Percentiles rank a stretch among this genome's conserved stretches.
These are phyloP conservation scores for Cetonia aurata DNA, from an alignment of 2,888 invertebrate species.

Conservation along the genomic window DNA sequence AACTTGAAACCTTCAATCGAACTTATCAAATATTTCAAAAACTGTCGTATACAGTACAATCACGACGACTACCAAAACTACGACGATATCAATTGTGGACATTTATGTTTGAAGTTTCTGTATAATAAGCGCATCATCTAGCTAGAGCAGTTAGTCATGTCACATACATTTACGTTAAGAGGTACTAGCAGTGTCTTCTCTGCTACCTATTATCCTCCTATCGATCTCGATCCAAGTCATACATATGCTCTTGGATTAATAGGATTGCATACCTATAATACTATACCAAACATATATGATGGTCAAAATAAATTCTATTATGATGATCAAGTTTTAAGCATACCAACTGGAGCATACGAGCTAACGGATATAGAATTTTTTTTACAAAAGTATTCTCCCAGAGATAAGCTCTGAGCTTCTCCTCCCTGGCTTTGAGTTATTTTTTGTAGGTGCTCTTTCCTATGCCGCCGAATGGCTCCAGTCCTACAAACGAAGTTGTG, in stretches of 20 bases:
- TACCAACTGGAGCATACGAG: constrained; percentile 59
- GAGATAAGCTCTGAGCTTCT: too few relatives aligned
- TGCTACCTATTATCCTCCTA: not conserved
- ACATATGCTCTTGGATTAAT: not conserved
- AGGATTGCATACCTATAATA: not conserved
- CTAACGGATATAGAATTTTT: constrained; percentile 55
- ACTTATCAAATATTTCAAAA: too few relatives aligned
- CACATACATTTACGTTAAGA: too few relatives aligned
- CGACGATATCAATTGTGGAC: not conserved
- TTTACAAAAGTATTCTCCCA: constrained; percentile 44
- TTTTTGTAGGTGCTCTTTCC: too few relatives aligned
- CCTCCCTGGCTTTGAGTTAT: too few relatives aligned
- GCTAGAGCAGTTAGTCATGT: not conserved
- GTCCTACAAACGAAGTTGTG: too few relatives aligned
- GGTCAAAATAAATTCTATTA: too few relatives aligned
- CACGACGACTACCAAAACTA: not conserved
- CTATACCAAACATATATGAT: not conserved
- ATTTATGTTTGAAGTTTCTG: too few relatives aligned
- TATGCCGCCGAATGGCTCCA: too few relatives aligned
- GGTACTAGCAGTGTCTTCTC: not conserved
- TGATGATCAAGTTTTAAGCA: constrained; percentile 45
- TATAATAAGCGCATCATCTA: too few relatives aligned
- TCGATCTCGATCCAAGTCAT: not conserved
- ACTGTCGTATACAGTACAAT: not conserved
- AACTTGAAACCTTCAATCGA: too few relatives aligned